A percentile compares a stretch with the other conserved stretches of the same genome.
These are phyloP conservation scores for Nowickia ferox DNA, from an alignment of 2,888 invertebrate species.

Conservation along the genomic window DNA sequence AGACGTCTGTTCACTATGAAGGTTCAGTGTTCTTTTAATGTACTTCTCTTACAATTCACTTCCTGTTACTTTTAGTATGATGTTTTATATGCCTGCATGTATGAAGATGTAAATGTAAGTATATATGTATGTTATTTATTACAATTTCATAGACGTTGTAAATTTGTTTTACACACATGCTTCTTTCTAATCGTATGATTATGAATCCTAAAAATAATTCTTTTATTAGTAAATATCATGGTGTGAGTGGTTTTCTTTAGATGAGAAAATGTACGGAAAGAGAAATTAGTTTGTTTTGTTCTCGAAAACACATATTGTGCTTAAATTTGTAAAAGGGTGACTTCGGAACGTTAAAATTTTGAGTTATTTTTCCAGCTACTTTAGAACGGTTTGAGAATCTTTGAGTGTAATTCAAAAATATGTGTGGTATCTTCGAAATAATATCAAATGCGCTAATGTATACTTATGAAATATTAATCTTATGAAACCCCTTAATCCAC, in stretches of 20 bases:
- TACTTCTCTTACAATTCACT: constrained; percentile 62
- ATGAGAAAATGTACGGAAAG: not conserved
- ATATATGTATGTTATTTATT: not conserved
- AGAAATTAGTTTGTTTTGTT: constrained; percentile 15
- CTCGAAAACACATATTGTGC: constrained; percentile 44
- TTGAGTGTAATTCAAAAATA: not conserved
- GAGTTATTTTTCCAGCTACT: constrained; percentile 24
- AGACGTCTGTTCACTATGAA: too few species aligned
- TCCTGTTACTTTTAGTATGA: constrained; percentile 60
- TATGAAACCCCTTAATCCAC: too few species aligned
- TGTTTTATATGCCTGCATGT: constrained; percentile 1
- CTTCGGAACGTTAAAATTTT: constrained; percentile 2
- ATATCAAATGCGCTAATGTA: not conserved
- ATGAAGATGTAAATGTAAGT: not conserved
- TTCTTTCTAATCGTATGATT: not conserved
- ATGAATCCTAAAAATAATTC: not conserved
- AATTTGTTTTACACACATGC: constrained; percentile 1
- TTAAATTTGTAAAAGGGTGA: constrained; percentile 35
- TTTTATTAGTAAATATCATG: not conserved
- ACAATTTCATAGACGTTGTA: constrained; percentile 30
- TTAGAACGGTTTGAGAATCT: constrained; percentile 8
- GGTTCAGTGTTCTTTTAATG: constrained; percentile 41
- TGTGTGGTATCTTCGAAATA: not conserved
- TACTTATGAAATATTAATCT: too few species aligned
- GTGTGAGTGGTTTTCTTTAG: not conserved